Evolutionary conservation across 2,113 vertebrate genomes (phyloP).

Genomic region (Strigops habroptila): DNA sequence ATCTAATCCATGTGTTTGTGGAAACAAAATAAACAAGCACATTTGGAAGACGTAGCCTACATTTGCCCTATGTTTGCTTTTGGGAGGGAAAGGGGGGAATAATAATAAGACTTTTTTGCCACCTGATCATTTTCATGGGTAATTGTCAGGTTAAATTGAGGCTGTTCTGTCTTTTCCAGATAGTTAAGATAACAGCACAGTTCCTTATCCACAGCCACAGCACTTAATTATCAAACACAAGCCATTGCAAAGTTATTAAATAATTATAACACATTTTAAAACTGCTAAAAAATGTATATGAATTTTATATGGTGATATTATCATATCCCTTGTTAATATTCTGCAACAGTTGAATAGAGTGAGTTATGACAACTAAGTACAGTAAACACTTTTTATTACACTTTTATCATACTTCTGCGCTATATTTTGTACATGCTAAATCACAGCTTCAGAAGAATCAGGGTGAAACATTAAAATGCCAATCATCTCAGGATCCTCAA

Average conservation of each 20-base stretch:
- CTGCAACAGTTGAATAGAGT: conserved; percentile 21
- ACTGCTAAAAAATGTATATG: conserved; percentile 30
- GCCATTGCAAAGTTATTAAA: conserved; percentile 42
- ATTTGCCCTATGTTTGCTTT: not conserved
- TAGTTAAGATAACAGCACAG: not conserved
- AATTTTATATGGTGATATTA: conserved; percentile 31
- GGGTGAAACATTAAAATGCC: not conserved
- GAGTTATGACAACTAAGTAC: conserved; percentile 43
- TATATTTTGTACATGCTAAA: not conserved
- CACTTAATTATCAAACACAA: conserved; percentile 44
- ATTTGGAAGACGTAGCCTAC: not conserved
- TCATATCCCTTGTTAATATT: conserved; percentile 50
- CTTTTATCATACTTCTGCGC: conserved; percentile 19
- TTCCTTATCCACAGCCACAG: not conserved
- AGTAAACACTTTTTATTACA: conserved; percentile 46
- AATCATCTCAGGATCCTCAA: not conserved
- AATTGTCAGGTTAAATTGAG: not conserved
- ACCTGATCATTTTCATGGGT: not conserved
- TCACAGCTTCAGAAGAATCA: not conserved
- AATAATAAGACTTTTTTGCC: not conserved
- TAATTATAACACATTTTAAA: conserved; percentile 50
- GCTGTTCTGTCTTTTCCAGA: not conserved
- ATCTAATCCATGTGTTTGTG: not conserved
- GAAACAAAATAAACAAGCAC: not conserved
- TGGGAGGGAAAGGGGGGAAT: not conserved